Percentiles rank a stretch among this genome's conserved stretches.
phyloP scores from a whole-genome alignment of 2,888 invertebrate genomes.

The Melanophora roralis region DNA sequence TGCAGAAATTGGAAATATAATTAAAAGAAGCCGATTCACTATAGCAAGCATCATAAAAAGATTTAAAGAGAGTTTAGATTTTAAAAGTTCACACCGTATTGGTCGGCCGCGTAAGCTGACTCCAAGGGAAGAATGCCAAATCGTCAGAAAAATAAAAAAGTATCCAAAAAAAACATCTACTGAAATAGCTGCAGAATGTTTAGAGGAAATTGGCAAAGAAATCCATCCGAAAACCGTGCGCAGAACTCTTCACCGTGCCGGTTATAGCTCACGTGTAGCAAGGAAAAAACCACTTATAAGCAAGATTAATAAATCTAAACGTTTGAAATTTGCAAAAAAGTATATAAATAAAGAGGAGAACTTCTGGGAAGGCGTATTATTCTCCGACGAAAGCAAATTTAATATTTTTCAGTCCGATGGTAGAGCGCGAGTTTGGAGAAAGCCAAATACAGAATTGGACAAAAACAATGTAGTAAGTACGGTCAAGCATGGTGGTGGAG shows the following conservation, averaged over 20 bases:
- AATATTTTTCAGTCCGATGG: too few species aligned
- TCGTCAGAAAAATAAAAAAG: slow-evolving; percentile 6
- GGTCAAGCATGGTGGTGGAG: too few species aligned
- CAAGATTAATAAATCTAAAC: not conserved
- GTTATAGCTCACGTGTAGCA: not conserved
- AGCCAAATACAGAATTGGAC: not conserved
- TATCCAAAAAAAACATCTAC: slow-evolving; percentile 1
- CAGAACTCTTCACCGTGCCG: not conserved
- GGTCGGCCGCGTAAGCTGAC: not conserved
- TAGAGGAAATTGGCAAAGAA: too few species aligned
- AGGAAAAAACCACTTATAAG: not conserved
- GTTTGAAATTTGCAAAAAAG: not conserved
- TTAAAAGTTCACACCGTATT: not conserved
- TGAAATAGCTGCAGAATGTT: not conserved
- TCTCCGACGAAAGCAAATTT: too few species aligned
- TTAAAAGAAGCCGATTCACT: not conserved
- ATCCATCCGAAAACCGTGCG: too few species aligned
- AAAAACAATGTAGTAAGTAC: too few species aligned
- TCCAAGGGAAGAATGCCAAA: not conserved
- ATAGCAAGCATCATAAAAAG: not conserved
- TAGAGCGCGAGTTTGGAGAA: too few species aligned
- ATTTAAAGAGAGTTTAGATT: not conserved
- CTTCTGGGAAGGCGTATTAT: not conserved
- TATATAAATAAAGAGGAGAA: not conserved
- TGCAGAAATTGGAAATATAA: not conserved